These are phyloP conservation scores for Papilio demoleus DNA, from an alignment of 2,888 invertebrate species.

Conservation along the genomic window DNA sequence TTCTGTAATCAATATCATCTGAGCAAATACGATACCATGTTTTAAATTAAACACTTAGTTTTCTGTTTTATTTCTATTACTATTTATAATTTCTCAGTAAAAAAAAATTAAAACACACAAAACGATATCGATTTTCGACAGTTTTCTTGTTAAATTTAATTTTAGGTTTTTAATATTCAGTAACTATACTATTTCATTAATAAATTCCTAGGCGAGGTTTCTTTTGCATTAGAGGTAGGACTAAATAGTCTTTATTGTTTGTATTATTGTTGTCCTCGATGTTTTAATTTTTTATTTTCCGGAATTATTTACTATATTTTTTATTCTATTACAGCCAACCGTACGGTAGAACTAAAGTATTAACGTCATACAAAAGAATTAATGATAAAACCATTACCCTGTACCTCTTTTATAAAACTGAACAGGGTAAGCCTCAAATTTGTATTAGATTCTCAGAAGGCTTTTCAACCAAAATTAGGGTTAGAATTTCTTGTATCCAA, in stretches of 20 bases:
- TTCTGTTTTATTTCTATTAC: background rate
- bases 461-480: slow-evolving; percentile 58
- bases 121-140: no score
- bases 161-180: no score
- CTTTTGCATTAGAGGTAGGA: no score
- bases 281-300: no score
- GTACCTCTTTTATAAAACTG: background rate
- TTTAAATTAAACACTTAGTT: background rate
- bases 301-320: no score
- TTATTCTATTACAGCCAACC: background rate
- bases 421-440: slow-evolving; percentile 59
- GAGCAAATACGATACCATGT: no score
- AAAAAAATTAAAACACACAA: no score
- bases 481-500: slow-evolving; percentile 50
- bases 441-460: slow-evolving; percentile 66
- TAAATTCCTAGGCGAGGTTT: no score
- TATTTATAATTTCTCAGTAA: background rate
- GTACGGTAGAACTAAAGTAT: background rate
- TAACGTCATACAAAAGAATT: background rate
- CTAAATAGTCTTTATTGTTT: no score
- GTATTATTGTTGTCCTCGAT: no score
- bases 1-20: slow-evolving; percentile 40
- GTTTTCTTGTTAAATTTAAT: no score
- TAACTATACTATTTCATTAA: no score
- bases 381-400: background rate